Percentiles rank a stretch among this genome's conserved stretches.
These are phyloP conservation scores for Lamproptera curius DNA, from an alignment of 2,888 invertebrate genomes.

Conservation along the genomic window DNA sequence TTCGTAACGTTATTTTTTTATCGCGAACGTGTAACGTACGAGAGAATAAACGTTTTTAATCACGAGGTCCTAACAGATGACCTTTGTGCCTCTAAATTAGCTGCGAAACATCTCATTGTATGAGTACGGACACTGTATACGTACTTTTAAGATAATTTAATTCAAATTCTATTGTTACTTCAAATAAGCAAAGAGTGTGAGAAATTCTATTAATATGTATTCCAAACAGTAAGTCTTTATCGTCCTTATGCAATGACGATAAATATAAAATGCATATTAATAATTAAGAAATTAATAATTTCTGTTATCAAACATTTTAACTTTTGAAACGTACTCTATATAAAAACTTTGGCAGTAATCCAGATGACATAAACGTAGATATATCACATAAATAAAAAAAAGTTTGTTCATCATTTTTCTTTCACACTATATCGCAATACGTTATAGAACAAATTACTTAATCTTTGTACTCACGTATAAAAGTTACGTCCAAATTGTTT, in stretches of 20 bases:
- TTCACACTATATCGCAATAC: conserved; percentile 1
- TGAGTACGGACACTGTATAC: not conserved
- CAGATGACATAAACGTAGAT: no score
- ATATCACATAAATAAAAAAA: no score
- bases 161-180: not conserved
- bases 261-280: no score
- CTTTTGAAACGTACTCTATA: conserved; percentile 1
- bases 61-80: conserved; percentile 33
- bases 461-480: conserved; percentile 13
- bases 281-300: no score
- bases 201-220: no score
- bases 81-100: conserved; percentile 29
- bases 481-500: conserved; percentile 3
- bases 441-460: conserved; percentile 17
- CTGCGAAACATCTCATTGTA: conserved; percentile 21
- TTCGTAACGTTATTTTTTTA: conserved; percentile 7
- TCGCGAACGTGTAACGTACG: conserved; percentile 26
- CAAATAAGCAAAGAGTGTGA: no score
- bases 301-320: not conserved
- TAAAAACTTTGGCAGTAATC: no score
- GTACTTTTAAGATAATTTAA: not conserved
- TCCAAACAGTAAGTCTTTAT: no score
- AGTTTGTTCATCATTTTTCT: not conserved
- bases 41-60: conserved; percentile 40
- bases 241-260: no score